Percentiles rank a stretch among this genome's conserved stretches.
Evolutionary conservation across 2,113 vertebrate species (phyloP).

Genomic region (Saguinus imperator): DNA sequence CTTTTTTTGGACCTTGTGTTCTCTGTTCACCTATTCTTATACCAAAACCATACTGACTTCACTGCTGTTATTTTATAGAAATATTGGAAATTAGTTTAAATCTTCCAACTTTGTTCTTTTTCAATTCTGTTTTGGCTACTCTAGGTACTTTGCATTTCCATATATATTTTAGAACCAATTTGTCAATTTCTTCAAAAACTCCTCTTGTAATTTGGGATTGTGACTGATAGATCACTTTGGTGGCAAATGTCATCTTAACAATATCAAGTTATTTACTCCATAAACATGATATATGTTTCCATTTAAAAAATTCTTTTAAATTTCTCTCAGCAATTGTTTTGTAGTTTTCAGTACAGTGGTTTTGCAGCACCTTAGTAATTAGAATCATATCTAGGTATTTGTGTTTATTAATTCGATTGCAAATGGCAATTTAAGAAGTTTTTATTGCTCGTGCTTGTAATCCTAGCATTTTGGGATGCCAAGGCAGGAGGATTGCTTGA

Average conservation of each 20-base stretch:
- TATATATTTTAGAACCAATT: background rate
- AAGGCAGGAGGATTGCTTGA: too few relatives aligned
- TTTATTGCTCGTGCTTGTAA: background rate
- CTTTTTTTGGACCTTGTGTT: background rate
- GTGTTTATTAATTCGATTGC: background rate
- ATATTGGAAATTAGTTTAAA: background rate
- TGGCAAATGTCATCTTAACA: background rate
- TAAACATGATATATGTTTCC: background rate
- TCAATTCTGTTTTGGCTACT: background rate
- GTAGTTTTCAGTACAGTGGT: background rate
- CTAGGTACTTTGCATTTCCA: background rate
- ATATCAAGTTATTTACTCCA: background rate
- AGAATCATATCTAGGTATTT: background rate
- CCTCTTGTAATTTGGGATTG: background rate
- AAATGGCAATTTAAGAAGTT: background rate
- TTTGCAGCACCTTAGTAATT: background rate
- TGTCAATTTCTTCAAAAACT: background rate
- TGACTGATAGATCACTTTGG: background rate
- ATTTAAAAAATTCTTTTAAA: background rate
- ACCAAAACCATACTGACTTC: background rate
- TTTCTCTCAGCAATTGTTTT: background rate
- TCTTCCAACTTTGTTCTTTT: background rate
- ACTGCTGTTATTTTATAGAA: background rate
- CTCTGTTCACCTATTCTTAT: background rate
- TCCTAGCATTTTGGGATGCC: too few relatives aligned